These are phyloP conservation scores for Perca schrenkii DNA, from an alignment of 2,113 vertebrate genomes.

Conservation along the genomic window DNA sequence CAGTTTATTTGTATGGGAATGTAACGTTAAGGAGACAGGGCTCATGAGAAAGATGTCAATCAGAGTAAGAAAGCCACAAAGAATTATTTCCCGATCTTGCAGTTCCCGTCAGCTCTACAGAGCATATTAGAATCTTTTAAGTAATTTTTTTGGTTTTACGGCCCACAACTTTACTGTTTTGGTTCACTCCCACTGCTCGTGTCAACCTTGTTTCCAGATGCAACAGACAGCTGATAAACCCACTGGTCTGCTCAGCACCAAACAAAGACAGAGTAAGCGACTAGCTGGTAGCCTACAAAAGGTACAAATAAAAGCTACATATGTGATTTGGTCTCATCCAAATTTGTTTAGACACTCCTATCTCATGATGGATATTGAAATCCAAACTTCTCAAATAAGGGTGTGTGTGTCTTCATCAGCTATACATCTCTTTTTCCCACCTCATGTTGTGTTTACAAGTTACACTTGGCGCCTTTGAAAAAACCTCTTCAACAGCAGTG, in stretches of 20 bases:
- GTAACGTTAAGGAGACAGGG: too few species aligned
- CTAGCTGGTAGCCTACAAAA: neutral
- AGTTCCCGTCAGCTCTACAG: too few species aligned
- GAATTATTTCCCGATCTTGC: too few species aligned
- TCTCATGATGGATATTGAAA: conserved; percentile 39
- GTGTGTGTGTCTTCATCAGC: neutral
- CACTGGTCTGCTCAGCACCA: neutral
- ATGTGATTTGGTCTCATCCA: conserved; percentile 6
- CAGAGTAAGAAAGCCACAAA: too few species aligned
- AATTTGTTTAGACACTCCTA: neutral
- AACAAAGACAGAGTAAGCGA: neutral
- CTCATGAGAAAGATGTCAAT: too few species aligned
- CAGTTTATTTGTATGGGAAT: too few species aligned
- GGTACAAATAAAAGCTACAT: neutral
- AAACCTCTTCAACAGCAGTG: neutral
- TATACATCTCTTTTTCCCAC: conserved; percentile 18
- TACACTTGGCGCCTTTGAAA: neutral
- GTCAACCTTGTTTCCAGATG: neutral
- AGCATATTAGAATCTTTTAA: too few species aligned
- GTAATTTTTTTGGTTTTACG: too few species aligned
- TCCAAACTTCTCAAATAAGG: conserved; percentile 25
- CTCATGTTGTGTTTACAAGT: conserved; percentile 10
- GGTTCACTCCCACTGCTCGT: too few species aligned
- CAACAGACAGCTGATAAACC: too few species aligned
- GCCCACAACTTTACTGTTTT: too few species aligned